Conservation (phyloP, 2,888 invertebrate genomes). For the Leucania comma region DNA sequence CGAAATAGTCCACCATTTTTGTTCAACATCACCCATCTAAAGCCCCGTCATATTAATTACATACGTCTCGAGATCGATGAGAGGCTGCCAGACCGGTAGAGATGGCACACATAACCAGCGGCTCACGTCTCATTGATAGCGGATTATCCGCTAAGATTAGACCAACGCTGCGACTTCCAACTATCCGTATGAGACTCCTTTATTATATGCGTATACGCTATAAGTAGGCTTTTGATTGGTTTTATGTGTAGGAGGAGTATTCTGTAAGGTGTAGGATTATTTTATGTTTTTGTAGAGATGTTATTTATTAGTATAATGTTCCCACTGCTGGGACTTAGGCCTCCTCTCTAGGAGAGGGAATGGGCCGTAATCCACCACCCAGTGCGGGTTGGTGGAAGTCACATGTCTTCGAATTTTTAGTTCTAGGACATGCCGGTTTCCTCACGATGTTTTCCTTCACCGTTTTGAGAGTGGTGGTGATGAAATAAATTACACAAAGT, state of each 20-base stretch:
- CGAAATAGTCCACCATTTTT: neutral
- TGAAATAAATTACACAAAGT: no score
- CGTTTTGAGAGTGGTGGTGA: no score
- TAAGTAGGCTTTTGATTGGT: constrained; percentile 61
- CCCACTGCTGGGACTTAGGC: no score
- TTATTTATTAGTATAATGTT: constrained; percentile 1
- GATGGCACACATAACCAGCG: constrained; percentile 49
- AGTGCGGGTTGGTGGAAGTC: no score
- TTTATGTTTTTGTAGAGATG: constrained; percentile 1
- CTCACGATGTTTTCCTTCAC: no score
- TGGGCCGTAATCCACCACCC: no score
- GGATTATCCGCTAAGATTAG: constrained; percentile 83
- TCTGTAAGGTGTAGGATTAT: constrained; percentile 35
- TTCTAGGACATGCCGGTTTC: no score
- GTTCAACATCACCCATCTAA: constrained; percentile 9
- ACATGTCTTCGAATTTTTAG: no score
- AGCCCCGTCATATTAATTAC: constrained; percentile 64
- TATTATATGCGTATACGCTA: constrained; percentile 70
- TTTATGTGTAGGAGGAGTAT: constrained; percentile 39
- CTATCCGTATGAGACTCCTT: constrained; percentile 71
- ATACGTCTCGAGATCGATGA: constrained; percentile 50
- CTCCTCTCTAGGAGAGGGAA: no score
- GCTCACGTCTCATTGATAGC: constrained; percentile 79
- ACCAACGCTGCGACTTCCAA: constrained; percentile 76
- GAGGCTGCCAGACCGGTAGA: constrained; percentile 1